A percentile compares a stretch with the other conserved stretches of the same genome.
phyloP scores from a whole-genome alignment of 53 echinoderm and acorn worm genomes.

The Crossaster papposus region DNA sequence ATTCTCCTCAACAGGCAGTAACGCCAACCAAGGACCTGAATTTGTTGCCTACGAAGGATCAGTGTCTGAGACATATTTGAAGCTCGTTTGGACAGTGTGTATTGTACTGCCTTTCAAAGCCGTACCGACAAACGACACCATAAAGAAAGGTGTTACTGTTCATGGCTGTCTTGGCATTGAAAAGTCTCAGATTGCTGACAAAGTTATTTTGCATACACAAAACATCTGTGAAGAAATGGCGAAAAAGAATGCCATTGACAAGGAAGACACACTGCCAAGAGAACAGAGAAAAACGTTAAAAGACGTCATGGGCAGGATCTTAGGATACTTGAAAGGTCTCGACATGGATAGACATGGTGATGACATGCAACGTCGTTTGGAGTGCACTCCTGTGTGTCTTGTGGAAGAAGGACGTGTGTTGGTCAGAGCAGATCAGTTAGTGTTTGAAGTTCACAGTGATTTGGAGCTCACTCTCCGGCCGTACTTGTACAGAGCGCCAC shows the following conservation, averaged over 20 bases:
- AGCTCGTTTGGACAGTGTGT: conserved; percentile 58
- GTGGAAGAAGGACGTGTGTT: conserved; percentile 53
- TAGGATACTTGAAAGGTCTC: conserved; percentile 19
- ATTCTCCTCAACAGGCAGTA: neutral
- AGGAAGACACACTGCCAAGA: conserved; percentile 47
- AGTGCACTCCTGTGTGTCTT: conserved; percentile 37
- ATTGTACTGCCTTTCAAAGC: conserved; percentile 29
- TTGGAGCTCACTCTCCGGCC: conserved; percentile 14
- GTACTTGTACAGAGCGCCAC: conserved; percentile 54
- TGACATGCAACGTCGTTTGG: conserved; percentile 4
- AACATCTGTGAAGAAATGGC: conserved; percentile 50
- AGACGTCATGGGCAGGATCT: conserved; percentile 7
- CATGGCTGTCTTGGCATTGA: conserved; percentile 56
- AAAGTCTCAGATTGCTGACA: conserved; percentile 7
- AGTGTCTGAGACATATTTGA: conserved; percentile 23
- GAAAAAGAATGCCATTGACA: conserved; percentile 47
- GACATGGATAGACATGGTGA: neutral
- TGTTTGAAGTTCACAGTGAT: conserved; percentile 15
- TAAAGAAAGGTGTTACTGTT: conserved; percentile 3
- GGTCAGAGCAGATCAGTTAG: conserved; percentile 60
- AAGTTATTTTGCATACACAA: conserved; percentile 30
- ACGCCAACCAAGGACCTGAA: neutral
- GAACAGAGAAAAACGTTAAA: conserved; percentile 29
- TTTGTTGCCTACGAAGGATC: conserved; percentile 55
- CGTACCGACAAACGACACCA: neutral